Base-by-base conservation (phyloP, 2,113 vertebrate species). In the Cebus imitator region DNA sequence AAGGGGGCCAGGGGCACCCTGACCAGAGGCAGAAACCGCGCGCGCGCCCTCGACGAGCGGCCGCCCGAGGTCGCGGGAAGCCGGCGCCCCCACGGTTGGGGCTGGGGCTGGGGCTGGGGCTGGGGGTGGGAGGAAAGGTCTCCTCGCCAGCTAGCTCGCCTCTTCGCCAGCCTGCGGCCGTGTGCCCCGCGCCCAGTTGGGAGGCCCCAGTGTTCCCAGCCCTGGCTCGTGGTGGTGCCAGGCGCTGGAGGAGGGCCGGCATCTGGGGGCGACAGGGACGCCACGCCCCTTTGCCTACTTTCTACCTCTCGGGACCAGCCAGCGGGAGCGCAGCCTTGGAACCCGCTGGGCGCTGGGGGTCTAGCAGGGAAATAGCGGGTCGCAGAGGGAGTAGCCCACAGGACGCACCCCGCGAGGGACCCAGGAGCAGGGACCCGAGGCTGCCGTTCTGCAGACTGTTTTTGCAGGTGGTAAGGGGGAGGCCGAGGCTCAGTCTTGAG, bases 261-360 rank as follows among this genome's bases (percentile, higher is more conserved):
- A 23, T 61, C 35, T 30, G 70, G 96, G 97, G 95, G 87, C 82
- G 30, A 25, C 79, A 6, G 27, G 43, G 85, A 80, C 58, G 95
- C 94, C 96, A 92, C 95, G 76, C 94, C 96, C 95, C 97, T 93
- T 93, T 84, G 35, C 80, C 87, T 66, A 72, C 96, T 87, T 91
- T 87, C 75, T 37, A 21, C 89, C 57, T 66, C 55, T 79, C 40
- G 58, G 68, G 48, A 84, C 48, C 5, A 1, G 43, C 73, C 3
- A 12, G 52, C 75, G 25, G 79, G 50, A 17, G 55, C 58, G 72
- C 43, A 25, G 3, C 40, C 92, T 27, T 14, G 23, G 73, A 72
- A 25, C 61, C 35, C 20, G 25, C 78, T 72, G 1, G 45, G 83
- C 37, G 35, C 83, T 37, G 48, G 81, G 89, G 80, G 52, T 91